Evolutionary conservation across 92 coral and sea anemone species (phyloP).

Genomic region (Heliopora coerulea): DNA sequence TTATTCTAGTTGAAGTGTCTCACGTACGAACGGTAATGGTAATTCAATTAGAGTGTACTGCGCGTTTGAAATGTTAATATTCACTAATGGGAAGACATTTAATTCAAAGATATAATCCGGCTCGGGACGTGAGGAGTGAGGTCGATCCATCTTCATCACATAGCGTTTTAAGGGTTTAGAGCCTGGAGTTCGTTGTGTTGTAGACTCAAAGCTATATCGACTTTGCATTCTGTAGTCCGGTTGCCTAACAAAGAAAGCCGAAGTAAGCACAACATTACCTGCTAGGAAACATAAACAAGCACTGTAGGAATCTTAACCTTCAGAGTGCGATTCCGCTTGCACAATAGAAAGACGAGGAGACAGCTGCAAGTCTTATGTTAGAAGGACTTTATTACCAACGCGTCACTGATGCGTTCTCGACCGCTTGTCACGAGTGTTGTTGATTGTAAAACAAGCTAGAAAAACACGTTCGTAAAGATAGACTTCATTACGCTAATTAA

Average conservation of each 20-base stretch:
- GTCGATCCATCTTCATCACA: too few species aligned
- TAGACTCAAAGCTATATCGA: too few species aligned
- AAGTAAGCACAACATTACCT: constrained; percentile 1
- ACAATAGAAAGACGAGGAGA: neutral
- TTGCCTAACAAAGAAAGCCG: neutral
- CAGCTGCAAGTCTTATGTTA: constrained; percentile 30
- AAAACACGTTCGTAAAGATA: constrained; percentile 29
- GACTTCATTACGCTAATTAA: constrained; percentile 44
- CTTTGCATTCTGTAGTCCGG: neutral
- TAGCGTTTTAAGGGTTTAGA: too few species aligned
- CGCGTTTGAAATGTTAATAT: too few species aligned
- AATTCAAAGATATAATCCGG: too few species aligned
- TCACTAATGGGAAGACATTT: too few species aligned
- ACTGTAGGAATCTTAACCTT: constrained; percentile 12
- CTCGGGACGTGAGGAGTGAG: too few species aligned
- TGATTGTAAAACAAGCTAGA: constrained; percentile 47
- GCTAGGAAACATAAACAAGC: constrained; percentile 15
- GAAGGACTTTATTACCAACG: neutral
- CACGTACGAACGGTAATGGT: too few species aligned
- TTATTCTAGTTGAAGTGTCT: too few species aligned
- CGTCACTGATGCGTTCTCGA: constrained; percentile 21
- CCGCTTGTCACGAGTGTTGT: constrained; percentile 35
- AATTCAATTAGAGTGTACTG: too few species aligned
- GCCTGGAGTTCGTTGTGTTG: too few species aligned
- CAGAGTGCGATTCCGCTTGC: neutral